Evolutionary conservation across 2,113 vertebrate species (phyloP).

Genomic region (Zapus hudsonius): DNA sequence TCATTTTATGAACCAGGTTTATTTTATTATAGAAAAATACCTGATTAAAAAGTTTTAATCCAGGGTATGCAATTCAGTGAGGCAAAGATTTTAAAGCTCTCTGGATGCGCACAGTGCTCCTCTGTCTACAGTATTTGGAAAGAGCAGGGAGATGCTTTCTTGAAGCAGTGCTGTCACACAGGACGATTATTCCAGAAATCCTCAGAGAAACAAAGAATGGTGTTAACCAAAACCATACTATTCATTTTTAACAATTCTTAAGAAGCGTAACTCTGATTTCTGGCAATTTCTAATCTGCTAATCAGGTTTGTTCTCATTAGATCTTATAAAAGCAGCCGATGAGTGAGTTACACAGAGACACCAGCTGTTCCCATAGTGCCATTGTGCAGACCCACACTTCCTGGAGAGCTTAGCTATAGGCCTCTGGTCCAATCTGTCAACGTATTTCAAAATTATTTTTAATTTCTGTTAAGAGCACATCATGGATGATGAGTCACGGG

Average conservation of each 20-base stretch:
- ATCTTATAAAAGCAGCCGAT: slow-evolving; percentile 67
- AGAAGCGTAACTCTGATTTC: slow-evolving; percentile 72
- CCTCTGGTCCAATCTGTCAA: slow-evolving; percentile 77
- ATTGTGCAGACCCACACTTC: slow-evolving; percentile 57
- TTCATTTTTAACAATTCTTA: slow-evolving; percentile 67
- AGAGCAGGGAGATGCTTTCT: not conserved
- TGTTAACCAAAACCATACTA: slow-evolving; percentile 31
- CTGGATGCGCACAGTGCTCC: slow-evolving; percentile 34
- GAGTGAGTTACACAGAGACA: slow-evolving; percentile 74
- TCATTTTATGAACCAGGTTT: slow-evolving; percentile 65
- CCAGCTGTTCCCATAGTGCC: slow-evolving; percentile 79
- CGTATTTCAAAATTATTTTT: slow-evolving; percentile 63
- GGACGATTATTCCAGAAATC: slow-evolving; percentile 26
- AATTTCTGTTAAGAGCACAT: slow-evolving; percentile 73
- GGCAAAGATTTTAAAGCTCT: slow-evolving; percentile 51
- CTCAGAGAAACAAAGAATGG: slow-evolving; percentile 30
- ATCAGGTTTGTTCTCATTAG: slow-evolving; percentile 77
- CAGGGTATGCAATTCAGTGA: slow-evolving; percentile 2
- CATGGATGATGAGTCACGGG: slow-evolving; percentile 59
- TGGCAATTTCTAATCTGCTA: slow-evolving; percentile 81
- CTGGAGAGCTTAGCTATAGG: slow-evolving; percentile 73
- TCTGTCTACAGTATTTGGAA: slow-evolving; percentile 32
- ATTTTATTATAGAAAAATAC: slow-evolving; percentile 56
- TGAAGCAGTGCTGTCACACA: slow-evolving; percentile 45
- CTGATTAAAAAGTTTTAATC: slow-evolving; percentile 72